Conservation (phyloP, 2,113 vertebrate species). For the Plotosus lineatus region DNA sequence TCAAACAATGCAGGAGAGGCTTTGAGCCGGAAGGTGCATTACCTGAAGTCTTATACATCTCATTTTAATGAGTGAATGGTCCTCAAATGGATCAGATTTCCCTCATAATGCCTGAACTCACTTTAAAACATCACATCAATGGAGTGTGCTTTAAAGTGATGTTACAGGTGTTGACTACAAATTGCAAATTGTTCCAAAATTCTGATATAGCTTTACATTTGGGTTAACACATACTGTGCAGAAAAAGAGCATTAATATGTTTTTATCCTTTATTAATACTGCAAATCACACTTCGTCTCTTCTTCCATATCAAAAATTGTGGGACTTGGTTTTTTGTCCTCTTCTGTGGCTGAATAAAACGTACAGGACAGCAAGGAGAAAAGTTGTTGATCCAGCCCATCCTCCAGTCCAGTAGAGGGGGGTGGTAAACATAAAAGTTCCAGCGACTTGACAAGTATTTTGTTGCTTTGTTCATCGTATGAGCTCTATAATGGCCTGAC, state of each 20-base stretch:
- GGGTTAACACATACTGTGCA: not conserved
- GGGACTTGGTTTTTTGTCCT: not conserved
- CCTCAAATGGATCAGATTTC: not conserved
- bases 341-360: conserved; percentile 19
- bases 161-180: not conserved
- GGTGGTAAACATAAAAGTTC: conserved; percentile 37
- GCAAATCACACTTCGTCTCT: not conserved
- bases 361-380: conserved; percentile 7
- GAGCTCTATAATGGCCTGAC: too few species aligned
- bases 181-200: not conserved
- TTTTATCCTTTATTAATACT: not conserved
- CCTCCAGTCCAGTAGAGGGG: conserved; percentile 33
- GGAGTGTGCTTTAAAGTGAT: not conserved
- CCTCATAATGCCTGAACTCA: not conserved
- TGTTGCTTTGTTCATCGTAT: too few species aligned
- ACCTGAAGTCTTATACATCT: too few species aligned
- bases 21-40: too few species aligned
- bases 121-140: not conserved
- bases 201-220: not conserved
- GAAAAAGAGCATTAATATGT: not conserved
- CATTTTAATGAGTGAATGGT: too few species aligned
- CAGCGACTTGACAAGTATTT: too few species aligned
- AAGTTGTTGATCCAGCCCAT: conserved; percentile 19
- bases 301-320: not conserved
- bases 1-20: too few species aligned